Conservation (phyloP, 2,797 vertebrate species). For the Liasis olivaceus region DNA sequence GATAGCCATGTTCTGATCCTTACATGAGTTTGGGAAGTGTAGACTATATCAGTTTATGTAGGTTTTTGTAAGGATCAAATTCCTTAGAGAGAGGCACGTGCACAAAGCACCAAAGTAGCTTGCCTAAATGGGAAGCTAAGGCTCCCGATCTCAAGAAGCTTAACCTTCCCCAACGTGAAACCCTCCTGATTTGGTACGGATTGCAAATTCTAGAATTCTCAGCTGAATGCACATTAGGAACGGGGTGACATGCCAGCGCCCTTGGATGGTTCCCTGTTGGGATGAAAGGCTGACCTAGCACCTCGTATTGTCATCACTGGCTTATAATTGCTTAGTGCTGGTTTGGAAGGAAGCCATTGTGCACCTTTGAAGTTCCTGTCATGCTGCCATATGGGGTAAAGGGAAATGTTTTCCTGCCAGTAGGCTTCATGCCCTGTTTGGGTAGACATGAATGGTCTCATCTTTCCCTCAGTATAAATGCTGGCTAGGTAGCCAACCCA, state of each 20-base stretch:
- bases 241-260: background rate
- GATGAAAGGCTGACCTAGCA: background rate
- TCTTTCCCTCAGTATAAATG: conserved; percentile 57
- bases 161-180: background rate
- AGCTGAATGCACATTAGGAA: background rate
- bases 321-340: conserved; percentile 47
- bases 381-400: conserved; percentile 48
- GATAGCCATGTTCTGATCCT: background rate
- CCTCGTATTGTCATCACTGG: conserved; percentile 42
- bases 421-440: background rate
- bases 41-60: background rate
- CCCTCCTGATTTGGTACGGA: background rate
- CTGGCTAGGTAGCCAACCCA: conserved; percentile 60
- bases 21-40: background rate
- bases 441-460: conserved; percentile 48
- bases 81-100: background rate
- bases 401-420: conserved; percentile 30
- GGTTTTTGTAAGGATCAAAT: background rate
- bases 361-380: conserved; percentile 52
- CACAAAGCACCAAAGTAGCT: background rate
- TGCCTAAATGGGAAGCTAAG: background rate
- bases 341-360: conserved; percentile 52
- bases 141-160: background rate
- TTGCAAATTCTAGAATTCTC: background rate
- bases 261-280: background rate